Percentiles rank a stretch among this genome's conserved stretches.
Evolutionary conservation across 2,797 vertebrate genomes (phyloP).

Genomic region (Pitangus sulphuratus): DNA sequence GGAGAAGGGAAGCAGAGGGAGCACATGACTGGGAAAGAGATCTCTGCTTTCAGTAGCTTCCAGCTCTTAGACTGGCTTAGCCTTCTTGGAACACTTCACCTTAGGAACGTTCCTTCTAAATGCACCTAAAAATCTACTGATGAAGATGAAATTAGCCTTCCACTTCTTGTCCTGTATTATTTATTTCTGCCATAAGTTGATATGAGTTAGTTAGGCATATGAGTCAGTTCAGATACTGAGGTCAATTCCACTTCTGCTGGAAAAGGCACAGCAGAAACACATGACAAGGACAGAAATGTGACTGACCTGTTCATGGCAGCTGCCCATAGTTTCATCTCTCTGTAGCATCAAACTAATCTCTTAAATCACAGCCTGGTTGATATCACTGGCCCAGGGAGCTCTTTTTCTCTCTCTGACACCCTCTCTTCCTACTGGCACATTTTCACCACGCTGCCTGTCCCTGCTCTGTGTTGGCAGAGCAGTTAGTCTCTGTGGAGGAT

Average conservation of each 20-base stretch:
- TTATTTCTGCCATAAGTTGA: neutral
- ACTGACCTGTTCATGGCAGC: neutral
- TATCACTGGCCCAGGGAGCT: neutral
- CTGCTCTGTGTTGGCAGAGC: neutral
- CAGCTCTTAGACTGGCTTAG: neutral
- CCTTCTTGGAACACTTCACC: neutral
- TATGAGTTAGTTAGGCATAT: too few relatives aligned
- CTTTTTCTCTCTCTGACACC: accelerated
- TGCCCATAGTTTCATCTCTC: neutral
- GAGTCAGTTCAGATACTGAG: neutral
- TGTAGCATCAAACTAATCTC: neutral
- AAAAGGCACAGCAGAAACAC: neutral
- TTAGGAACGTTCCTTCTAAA: neutral
- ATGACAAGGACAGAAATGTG: neutral
- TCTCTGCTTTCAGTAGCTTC: neutral
- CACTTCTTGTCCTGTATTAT: neutral
- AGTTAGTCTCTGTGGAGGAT: neutral
- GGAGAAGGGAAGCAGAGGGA: neutral
- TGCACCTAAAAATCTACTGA: neutral
- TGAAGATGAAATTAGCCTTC: neutral
- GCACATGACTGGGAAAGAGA: accelerated
- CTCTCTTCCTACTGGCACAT: neutral
- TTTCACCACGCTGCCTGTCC: neutral
- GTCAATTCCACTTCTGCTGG: neutral
- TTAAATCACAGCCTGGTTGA: neutral